Evolutionary conservation across 2,888 invertebrate genomes (phyloP), one percentile per base, ranked within the genome.

Genomic region (Cosmia trapezina): DNA sequence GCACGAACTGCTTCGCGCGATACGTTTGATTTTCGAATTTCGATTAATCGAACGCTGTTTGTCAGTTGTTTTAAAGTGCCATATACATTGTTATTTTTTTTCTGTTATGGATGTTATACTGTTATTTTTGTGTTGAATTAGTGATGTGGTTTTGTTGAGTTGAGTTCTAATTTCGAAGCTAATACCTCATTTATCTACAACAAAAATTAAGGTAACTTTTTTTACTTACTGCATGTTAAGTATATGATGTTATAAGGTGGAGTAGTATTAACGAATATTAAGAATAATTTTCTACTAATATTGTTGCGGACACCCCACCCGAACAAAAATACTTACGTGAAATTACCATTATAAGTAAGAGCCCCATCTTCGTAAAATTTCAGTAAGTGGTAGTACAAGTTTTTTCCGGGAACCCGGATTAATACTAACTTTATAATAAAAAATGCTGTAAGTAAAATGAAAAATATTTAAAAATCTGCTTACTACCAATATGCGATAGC

Each of bases 1-100:
- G 70, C 79, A 83, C 84, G 77, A 83, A 85, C 72, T 70, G 67
- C 70, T 78, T 78, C 71, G 78, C 69, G 76, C 67, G 72, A 84
- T 83, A 80, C 80, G 56, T 74, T 64, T 62, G 64, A 84, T 78
- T 79, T 82, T 80, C 67, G 77, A 82, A 78, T 76, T 80, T 78
- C 72, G 71, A 78, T 73, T 65, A 73, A 73, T 76, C 73, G 73
- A 72, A 62, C 59, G 57, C 59, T 53, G 56, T 78, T 65, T 41
- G 45, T 53, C 51, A 49, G 56, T 78, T 69, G 47, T 72, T 81
- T 76, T 37, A 45, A 66, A 70, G 81, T 83, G 80, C 65, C 69
- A 67, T 73, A 56, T 22, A 70, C 17, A 22, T 59, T 64, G 59
- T 63, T 61, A 14, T 45, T 51, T 60, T 41, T 41, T 60, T 74